These are phyloP conservation scores for Mythimna albipuncta DNA, from an alignment of 2,888 invertebrate species.

Conservation along the genomic window DNA sequence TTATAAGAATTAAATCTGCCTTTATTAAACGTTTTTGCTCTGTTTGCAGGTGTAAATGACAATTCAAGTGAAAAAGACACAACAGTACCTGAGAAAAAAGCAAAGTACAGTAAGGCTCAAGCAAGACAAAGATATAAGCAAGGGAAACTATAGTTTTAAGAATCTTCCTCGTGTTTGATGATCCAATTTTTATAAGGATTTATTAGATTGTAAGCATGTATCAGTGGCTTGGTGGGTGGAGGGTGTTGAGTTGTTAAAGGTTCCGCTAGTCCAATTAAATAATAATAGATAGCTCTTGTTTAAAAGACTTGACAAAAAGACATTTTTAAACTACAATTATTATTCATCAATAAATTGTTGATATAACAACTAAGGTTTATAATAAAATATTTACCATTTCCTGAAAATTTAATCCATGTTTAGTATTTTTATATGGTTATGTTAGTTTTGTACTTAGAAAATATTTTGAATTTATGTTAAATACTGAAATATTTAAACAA, in stretches of 20 bases:
- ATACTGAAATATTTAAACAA: conserved; percentile 64
- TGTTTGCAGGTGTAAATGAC: conserved; percentile 76
- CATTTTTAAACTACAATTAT: conserved; percentile 56
- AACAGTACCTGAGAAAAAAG: conserved; percentile 82
- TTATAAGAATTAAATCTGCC: not conserved
- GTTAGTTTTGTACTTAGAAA: conserved; percentile 66
- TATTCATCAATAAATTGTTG: conserved; percentile 52
- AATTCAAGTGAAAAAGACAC: conserved; percentile 79
- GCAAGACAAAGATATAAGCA: conserved; percentile 94
- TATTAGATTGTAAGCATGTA: conserved; percentile 64
- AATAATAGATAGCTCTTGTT: conserved; percentile 52
- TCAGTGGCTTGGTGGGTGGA: conserved; percentile 62
- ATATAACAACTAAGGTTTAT: conserved; percentile 58
- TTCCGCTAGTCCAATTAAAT: conserved; percentile 57
- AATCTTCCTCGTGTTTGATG: conserved; percentile 54
- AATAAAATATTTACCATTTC: conserved; percentile 68
- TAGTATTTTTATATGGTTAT: conserved; percentile 65
- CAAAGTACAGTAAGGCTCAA: conserved; percentile 93
- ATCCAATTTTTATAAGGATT: conserved; percentile 61
- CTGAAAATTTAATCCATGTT: conserved; percentile 67
- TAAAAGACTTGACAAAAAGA: conserved; percentile 65
- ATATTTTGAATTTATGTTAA: conserved; percentile 63
- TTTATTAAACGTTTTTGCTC: conserved; percentile 15
- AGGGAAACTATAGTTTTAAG: conserved; percentile 91
- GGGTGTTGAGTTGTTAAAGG: conserved; percentile 63